Conservation (phyloP, 2,888 invertebrate species). For the Anthrax anthrax region DNA sequence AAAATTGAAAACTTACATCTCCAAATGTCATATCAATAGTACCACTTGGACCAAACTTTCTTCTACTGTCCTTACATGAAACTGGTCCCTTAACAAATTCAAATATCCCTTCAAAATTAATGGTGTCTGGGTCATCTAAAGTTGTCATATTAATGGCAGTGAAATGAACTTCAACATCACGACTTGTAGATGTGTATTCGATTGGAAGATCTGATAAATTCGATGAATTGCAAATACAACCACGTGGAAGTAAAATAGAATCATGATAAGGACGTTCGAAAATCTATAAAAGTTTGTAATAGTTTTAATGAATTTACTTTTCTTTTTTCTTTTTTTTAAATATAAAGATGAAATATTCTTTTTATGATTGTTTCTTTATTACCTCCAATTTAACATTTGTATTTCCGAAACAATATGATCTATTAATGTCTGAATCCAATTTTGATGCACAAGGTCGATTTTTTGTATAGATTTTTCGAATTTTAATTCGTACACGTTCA, state of each 20-base stretch:
- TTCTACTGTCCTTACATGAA: conserved; percentile 52
- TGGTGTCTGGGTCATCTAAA: conserved; percentile 68
- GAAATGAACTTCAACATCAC: conserved; percentile 67
- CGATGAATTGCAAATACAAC: conserved; percentile 63
- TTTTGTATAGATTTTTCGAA: conserved; percentile 55
- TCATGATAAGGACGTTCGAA: conserved; percentile 63
- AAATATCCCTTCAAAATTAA: conserved; percentile 72
- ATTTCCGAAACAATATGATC: conserved; percentile 56
- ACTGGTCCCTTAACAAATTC: conserved; percentile 62
- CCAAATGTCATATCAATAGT: conserved; percentile 48
- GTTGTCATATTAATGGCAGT: conserved; percentile 72
- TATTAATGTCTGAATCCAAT: conserved; percentile 46
- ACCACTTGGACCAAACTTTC: conserved; percentile 62
- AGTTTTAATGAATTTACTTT: not conserved
- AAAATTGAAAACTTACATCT: conserved; percentile 24
- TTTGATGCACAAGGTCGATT: conserved; percentile 36
- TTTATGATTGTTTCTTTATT: not conserved
- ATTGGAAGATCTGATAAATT: conserved; percentile 43
- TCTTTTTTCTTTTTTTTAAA: not conserved
- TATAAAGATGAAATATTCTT: not conserved
- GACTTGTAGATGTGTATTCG: conserved; percentile 61
- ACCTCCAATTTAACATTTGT: conserved; percentile 51
- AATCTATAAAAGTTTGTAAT: conserved; percentile 31
- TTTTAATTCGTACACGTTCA: conserved; percentile 60
- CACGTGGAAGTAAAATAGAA: conserved; percentile 55